Base-by-base conservation (phyloP, 23 tunicate genomes). In the Trididemnum clinides region DNA sequence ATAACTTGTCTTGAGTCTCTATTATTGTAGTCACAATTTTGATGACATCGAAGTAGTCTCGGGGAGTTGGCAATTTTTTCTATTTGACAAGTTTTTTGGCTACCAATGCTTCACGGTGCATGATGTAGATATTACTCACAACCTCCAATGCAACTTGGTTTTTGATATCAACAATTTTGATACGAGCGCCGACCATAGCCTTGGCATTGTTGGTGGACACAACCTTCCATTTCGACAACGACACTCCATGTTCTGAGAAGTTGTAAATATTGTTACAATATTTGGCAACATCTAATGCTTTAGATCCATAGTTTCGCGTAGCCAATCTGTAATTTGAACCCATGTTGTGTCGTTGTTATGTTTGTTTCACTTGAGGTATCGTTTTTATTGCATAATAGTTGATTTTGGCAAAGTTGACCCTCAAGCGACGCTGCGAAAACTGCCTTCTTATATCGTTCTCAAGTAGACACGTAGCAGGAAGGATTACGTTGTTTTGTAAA, bases 41-140 rank as follows among this genome's bases (percentile, higher is more conserved):
- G 64, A 63, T 86, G 85, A 87, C 85, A 29, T 87, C 85, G 64
- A 33, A 84, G 74, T 84, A 64, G 74, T 64, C 51, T 84, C 81
- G 35, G 88, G 82, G 73, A 85, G 83, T 85, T 77, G 83, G 89
- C 84, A 85, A 84, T 57, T 85, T 6, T 32, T 85, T 85, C 77
- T 75, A 64, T 54, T 77, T 85, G 89, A 85, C 57, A 85, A 26
- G 89, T 85, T 75, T 76, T 85, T 85, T 83, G 87, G 87, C 87
- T 29, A 83, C 31, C 87, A 64, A 81, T 81, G 85, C 85, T 64
- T 81, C 75, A 51, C 85, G 75, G 51, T 81, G 85, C 18, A 78
- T 5, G 50, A 36, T 62, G 75, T 28, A 64, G 64, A 37, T 80
- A 83, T 37, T 71, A 66, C 73, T 70, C 70, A 83, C 79, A 70